phyloP scores from a whole-genome alignment of 2,113 vertebrate species.

The Acrocephalus arundinaceus region DNA sequence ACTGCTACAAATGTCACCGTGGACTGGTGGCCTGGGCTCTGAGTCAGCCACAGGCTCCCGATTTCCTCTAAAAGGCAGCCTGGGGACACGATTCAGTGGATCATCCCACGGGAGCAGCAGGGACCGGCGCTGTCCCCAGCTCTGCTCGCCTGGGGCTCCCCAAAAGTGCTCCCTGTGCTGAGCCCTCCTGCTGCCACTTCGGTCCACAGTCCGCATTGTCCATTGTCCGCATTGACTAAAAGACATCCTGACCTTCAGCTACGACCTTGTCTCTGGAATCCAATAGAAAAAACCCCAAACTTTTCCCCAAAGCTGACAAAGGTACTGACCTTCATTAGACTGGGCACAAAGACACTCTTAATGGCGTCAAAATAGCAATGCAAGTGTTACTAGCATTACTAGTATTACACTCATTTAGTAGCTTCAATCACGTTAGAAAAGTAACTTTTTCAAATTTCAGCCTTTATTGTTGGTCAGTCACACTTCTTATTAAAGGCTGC shows the following conservation, averaged over 20 bases:
- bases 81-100: too few species aligned
- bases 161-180: neutral
- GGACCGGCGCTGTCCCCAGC: accelerated
- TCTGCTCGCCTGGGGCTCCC: neutral
- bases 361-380: neutral
- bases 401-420: too few species aligned
- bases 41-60: neutral
- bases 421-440: neutral
- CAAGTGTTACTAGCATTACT: accelerated
- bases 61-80: neutral
- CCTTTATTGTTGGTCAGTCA: neutral
- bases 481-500: neutral
- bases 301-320: neutral
- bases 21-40: neutral
- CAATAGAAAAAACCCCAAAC: accelerated
- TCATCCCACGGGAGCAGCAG: accelerated
- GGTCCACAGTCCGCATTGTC: neutral
- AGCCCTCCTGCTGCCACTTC: neutral
- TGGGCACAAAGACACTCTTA: neutral
- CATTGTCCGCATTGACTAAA: too few species aligned
- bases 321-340: too few species aligned
- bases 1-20: neutral
- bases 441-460: neutral
- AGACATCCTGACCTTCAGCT: neutral
- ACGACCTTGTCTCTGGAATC: too few species aligned